Conservation (phyloP, 2,888 invertebrate species). For the Trissonchulus sp. region DNA sequence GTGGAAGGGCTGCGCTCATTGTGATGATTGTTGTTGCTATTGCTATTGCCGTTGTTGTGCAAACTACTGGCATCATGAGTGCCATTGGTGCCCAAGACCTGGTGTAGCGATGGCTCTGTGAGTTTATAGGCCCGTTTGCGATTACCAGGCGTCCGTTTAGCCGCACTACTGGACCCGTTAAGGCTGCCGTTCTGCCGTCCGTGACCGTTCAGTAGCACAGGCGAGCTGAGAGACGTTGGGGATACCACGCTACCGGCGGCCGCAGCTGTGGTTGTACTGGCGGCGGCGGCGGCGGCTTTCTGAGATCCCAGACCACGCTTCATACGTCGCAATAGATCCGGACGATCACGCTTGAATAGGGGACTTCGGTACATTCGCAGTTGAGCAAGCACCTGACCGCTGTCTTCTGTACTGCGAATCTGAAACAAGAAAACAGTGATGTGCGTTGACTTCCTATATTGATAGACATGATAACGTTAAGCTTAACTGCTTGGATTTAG, state of each 20-base stretch:
- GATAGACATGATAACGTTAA: too few relatives aligned
- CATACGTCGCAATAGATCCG: slow-evolving; percentile 25
- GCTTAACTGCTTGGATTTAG: too few relatives aligned
- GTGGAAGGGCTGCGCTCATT: not conserved
- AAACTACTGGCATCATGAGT: too few relatives aligned
- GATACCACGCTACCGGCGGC: not conserved
- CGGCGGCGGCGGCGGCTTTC: slow-evolving; percentile 10
- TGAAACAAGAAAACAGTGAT: not conserved
- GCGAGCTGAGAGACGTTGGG: not conserved
- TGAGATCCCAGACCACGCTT: not conserved
- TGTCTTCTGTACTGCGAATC: slow-evolving; percentile 23
- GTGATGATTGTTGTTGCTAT: not conserved
- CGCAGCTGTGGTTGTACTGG: not conserved
- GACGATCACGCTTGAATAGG: slow-evolving; percentile 21
- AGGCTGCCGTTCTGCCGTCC: not conserved
- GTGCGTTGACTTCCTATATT: too few relatives aligned
- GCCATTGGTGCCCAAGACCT: too few relatives aligned
- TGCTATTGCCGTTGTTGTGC: not conserved
- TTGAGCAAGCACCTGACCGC: slow-evolving; percentile 12
- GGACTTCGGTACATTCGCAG: slow-evolving; percentile 20
- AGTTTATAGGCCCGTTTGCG: not conserved
- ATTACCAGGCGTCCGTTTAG: too few relatives aligned
- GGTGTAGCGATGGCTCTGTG: too few relatives aligned
- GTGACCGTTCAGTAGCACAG: not conserved
- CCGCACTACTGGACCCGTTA: not conserved